phyloP scores from a whole-genome alignment of 2,797 vertebrate genomes.

The Rhodeus uyekii region DNA sequence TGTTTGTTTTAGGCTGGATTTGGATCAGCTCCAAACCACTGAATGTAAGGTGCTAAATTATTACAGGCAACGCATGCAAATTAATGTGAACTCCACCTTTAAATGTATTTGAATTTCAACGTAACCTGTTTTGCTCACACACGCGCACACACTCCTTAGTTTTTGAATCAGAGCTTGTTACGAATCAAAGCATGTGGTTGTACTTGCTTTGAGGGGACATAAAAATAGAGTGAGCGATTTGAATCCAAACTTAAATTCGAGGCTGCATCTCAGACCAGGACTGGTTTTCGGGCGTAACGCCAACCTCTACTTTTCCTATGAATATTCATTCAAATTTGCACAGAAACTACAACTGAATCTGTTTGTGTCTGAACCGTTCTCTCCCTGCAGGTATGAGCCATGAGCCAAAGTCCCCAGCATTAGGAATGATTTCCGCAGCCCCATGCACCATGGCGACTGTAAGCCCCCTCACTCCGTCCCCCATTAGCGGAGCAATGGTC shows the following conservation, averaged over 20 bases:
- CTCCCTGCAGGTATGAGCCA: slow-evolving; percentile 94
- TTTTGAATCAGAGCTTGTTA: not conserved
- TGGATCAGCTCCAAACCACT: not conserved
- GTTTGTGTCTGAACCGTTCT: slow-evolving; percentile 5
- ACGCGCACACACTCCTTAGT: not conserved
- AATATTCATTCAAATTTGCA: not conserved
- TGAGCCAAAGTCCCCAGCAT: slow-evolving; percentile 94
- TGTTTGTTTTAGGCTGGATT: not conserved
- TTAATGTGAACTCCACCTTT: not conserved
- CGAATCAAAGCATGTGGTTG: not conserved
- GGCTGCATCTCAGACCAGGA: not conserved
- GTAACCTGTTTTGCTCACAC: not conserved
- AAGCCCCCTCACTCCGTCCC: slow-evolving; percentile 92
- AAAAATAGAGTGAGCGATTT: not conserved
- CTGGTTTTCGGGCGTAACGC: not conserved
- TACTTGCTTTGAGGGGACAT: not conserved
- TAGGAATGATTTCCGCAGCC: slow-evolving; percentile 97
- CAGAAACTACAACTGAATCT: not conserved
- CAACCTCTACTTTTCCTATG: not conserved
- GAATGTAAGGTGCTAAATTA: not conserved
- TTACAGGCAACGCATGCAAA: not conserved
- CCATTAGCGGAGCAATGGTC: slow-evolving; percentile 84
- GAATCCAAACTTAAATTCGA: not conserved
- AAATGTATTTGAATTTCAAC: not conserved
- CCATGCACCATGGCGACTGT: slow-evolving; percentile 96